Evolutionary conservation across 1,140 invertebrate genomes (phyloP), one percentile per base, ranked within the genome.

Genomic region (Magallana angulata): DNA sequence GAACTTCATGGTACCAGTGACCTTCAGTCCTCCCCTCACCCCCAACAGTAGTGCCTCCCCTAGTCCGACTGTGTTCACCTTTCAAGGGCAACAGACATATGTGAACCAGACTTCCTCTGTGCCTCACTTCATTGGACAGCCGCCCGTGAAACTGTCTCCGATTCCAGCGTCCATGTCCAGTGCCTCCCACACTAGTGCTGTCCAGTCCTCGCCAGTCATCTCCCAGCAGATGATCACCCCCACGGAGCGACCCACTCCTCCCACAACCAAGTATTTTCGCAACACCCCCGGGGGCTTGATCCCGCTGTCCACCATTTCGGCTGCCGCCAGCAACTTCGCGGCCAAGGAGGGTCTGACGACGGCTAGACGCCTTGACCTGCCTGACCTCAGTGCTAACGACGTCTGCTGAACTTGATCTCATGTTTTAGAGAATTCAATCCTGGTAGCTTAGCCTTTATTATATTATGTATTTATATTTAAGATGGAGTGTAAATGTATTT

Each of bases 1-100:
- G 48, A 90, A 90, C 71, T 85, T 92, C 18, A 88, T 90, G 85
- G 89, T 93, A 57, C 92, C 92, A 57, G 58, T 92, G 3, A 90
- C 91, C n/a, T 90, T 91, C 58, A 92, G 89, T 89, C 89, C 89
- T 60, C 92, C 90, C 16, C 64, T 90, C 12, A 89, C 89, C n/a
- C 90, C 91, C 8, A 11, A 80, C 12, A 85, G 82, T 64, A 82
- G 82, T 48, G 7, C 11, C 12, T 36, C 82, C 18, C 60, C 89
- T 81, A 90, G 89, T 88, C 90, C 86, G 8, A 71, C 88, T n/a
- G 85, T 91, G 58, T 90, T 91, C 84, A 87, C 90, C 1, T 92
- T 89, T 57, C 84, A 85, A 24, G 57, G 59, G 1, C 57, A 60
- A 64, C 30, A 56, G 64, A 60, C 24, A 4, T 56, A 64, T 76